Percentiles rank a stretch among this genome's conserved stretches.
Evolutionary conservation across 2,888 invertebrate genomes (phyloP).

Genomic region (Lasius platythorax): DNA sequence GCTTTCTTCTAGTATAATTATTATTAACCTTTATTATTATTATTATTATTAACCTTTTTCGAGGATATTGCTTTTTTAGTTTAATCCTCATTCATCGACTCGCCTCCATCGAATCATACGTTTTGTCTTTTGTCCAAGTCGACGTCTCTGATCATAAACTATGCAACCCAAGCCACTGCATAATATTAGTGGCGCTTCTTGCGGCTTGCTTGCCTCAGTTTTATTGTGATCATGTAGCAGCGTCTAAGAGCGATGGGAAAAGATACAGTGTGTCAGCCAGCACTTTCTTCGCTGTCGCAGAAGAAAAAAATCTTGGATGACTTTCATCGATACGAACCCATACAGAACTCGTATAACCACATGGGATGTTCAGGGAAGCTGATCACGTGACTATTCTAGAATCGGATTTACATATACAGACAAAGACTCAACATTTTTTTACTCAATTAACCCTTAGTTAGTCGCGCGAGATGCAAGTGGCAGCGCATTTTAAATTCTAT

Average conservation of each 20-base stretch:
- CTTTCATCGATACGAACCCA: background rate
- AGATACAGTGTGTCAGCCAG: conserved; percentile 61
- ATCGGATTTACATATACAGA: background rate
- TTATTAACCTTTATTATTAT: too few relatives aligned
- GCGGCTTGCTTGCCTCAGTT: conserved; percentile 48
- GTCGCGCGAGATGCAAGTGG: too few relatives aligned
- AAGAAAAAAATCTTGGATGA: conserved; percentile 60
- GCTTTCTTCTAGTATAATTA: too few relatives aligned
- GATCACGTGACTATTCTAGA: background rate
- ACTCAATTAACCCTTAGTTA: background rate
- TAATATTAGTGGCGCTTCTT: conserved; percentile 57
- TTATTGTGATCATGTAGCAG: conserved; percentile 64
- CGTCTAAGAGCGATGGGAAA: conserved; percentile 17
- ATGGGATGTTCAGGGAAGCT: background rate
- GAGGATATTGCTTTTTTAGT: background rate
- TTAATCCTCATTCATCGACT: background rate
- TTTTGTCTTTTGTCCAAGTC: background rate
- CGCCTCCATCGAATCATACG: background rate
- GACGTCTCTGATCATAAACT: conserved; percentile 3
- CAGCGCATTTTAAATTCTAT: too few relatives aligned
- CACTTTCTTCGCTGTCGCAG: conserved; percentile 67
- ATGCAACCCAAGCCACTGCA: background rate
- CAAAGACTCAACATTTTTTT: background rate
- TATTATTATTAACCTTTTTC: too few relatives aligned
- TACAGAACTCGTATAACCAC: background rate